Percentiles rank a stretch among this genome's conserved stretches.
These are phyloP conservation scores for Pachyramphus minor DNA, from an alignment of 2,113 vertebrate genomes.

Conservation along the genomic window DNA sequence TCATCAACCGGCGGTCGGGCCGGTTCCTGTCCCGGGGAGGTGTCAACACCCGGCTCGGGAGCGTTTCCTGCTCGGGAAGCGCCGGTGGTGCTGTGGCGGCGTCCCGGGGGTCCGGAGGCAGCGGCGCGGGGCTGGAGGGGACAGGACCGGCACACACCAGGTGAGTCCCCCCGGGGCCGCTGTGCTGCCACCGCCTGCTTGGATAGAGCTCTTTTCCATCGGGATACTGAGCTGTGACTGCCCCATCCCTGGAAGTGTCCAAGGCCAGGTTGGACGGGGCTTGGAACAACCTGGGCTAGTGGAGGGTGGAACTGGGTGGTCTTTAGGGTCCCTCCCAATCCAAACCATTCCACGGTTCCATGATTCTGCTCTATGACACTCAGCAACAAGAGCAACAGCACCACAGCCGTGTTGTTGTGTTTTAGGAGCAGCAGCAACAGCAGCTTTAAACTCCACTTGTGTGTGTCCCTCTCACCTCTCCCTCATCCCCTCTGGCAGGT, in stretches of 20 bases:
- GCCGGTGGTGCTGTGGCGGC: background rate
- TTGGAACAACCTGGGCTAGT: fast-evolving
- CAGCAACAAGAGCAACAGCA: fast-evolving
- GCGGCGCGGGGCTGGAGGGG: background rate
- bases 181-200: fast-evolving
- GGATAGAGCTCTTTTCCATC: background rate
- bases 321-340: no score
- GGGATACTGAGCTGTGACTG: fast-evolving
- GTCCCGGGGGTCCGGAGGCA: background rate
- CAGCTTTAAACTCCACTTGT: fast-evolving
- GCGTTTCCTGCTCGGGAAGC: background rate
- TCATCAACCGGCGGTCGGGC: background rate
- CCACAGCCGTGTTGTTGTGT: fast-evolving
- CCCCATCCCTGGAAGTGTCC: no score
- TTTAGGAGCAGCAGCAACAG: background rate
- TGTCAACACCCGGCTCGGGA: background rate
- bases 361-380: no score
- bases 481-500: conserved; percentile 71
- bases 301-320: background rate
- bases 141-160: background rate
- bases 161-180: background rate
- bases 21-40: background rate
- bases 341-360: background rate
- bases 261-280: background rate
- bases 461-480: fast-evolving